Conservation (phyloP, 2,888 invertebrate species). For the Hemistola chrysoprasaria region DNA sequence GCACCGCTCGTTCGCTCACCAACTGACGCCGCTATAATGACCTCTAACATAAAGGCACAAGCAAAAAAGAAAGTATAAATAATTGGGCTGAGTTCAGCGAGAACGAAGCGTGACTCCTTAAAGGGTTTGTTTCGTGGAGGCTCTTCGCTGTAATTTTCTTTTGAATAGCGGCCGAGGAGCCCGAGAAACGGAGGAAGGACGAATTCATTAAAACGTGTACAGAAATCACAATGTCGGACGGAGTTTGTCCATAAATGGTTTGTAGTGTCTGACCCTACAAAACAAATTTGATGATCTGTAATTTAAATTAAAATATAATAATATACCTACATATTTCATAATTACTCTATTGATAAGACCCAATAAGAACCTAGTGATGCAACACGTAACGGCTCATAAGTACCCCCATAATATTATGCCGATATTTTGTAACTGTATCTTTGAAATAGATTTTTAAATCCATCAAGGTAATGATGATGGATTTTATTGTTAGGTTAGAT, state of each 20-base stretch:
- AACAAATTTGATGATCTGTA: conserved; percentile 27
- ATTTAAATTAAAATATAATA: too few relatives aligned
- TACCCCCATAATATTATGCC: conserved; percentile 38
- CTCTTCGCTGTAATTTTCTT: conserved; percentile 75
- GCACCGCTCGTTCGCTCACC: conserved; percentile 56
- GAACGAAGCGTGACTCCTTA: conserved; percentile 71
- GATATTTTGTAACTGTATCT: conserved; percentile 63
- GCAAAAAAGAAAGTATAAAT: conserved; percentile 65
- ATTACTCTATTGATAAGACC: too few relatives aligned
- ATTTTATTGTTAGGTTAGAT: conserved; percentile 64
- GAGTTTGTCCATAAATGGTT: conserved; percentile 55
- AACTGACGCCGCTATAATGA: conserved; percentile 76
- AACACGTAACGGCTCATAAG: conserved; percentile 43
- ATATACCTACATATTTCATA: conserved; percentile 1
- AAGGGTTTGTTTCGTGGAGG: conserved; percentile 74
- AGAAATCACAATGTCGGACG: conserved; percentile 66
- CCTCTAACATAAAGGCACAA: conserved; percentile 61
- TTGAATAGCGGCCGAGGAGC: conserved; percentile 67
- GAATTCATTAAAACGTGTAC: conserved; percentile 74
- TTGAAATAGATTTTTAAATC: conserved; percentile 68
- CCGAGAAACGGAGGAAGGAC: conserved; percentile 64
- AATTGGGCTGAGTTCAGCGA: conserved; percentile 74
- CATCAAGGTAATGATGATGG: conserved; percentile 64
- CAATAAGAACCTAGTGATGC: conserved; percentile 23
- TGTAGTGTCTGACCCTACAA: conserved; percentile 45